Percentiles rank a stretch among this genome's conserved stretches.
Conservation (phyloP, 2,888 invertebrate species). For the Dicyrtoma fusca region DNA sequence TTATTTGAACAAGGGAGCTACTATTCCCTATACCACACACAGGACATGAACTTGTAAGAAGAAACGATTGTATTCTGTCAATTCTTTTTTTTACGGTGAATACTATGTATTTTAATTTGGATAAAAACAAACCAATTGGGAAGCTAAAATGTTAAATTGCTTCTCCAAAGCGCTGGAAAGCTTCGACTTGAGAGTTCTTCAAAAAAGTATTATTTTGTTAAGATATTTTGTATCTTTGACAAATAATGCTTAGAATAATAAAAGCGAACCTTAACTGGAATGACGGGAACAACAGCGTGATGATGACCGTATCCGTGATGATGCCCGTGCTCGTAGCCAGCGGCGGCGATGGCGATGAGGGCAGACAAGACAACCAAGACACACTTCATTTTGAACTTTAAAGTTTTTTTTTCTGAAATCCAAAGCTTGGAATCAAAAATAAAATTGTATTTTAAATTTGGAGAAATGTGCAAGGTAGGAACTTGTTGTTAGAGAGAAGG, state of each 20-base stretch:
- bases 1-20: too few relatives aligned
- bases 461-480: not conserved
- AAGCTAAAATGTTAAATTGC: too few relatives aligned
- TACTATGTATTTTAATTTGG: too few relatives aligned
- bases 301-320: conserved; percentile 40
- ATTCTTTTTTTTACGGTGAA: too few relatives aligned
- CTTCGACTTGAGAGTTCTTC: too few relatives aligned
- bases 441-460: conserved; percentile 8
- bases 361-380: conserved; percentile 47
- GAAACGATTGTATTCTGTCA: too few relatives aligned
- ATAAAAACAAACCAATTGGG: too few relatives aligned
- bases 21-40: too few relatives aligned
- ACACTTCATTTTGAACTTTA: conserved; percentile 49
- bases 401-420: not conserved
- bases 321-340: conserved; percentile 42
- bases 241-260: too few relatives aligned
- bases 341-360: conserved; percentile 46
- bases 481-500: not conserved
- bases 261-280: conserved; percentile 51
- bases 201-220: not conserved
- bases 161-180: too few relatives aligned
- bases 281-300: conserved; percentile 49
- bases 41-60: too few relatives aligned
- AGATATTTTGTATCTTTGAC: not conserved
- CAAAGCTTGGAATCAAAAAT: conserved; percentile 24